Base-by-base conservation (phyloP, 92 coral and sea anemone genomes). In the Heliopora coerulea region DNA sequence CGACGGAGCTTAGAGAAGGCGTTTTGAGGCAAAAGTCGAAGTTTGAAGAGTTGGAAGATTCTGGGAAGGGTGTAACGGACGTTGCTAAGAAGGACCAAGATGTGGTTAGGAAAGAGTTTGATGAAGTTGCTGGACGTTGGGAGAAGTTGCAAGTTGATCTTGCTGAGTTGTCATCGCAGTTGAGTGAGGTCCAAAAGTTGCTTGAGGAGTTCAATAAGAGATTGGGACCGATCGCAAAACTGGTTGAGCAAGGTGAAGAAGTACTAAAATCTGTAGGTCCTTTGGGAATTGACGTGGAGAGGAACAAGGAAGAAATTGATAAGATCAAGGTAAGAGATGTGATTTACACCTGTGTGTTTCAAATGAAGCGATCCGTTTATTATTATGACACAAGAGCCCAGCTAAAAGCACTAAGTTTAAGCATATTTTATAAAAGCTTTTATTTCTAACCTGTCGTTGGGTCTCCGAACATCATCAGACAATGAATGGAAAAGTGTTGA, bases 221-320 rank as follows among this genome's bases (percentile, higher is more conserved):
- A 9, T 70, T 90, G 63, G 65, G 80, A 56, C 96, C 96, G n/a
- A 78, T 93, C 15, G 84, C 78, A 14, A 79, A 87, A 28, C 46
- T 85, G 30, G 73, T 93, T 29, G 84, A 59, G 56, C 79, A 75
- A 20, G 87, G 77, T 59, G 98, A 90, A 44, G 81, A 84, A 54
- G 49, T 62, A 19, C 74, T 93, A 18, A 85, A 82, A 18, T 70
- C 82, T 15, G 84, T 70, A 56, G 84, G 84, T 39, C 89, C 95
- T 14, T 59, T 84, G 52, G 86, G 91, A 54, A 90, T 80, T 49
- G 96, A 93, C 64, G 67, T 93, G 41, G 88, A 79, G 56, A 93
- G 86, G 85, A 93, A 90, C 83, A 84, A 87, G 41, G 89, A 83
- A 26, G 89, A 89, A 35, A 83, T 93, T 15, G 86, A 85, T 54